Conservation (phyloP, 2,797 vertebrate genomes). For the Cossypha niveicapilla region DNA sequence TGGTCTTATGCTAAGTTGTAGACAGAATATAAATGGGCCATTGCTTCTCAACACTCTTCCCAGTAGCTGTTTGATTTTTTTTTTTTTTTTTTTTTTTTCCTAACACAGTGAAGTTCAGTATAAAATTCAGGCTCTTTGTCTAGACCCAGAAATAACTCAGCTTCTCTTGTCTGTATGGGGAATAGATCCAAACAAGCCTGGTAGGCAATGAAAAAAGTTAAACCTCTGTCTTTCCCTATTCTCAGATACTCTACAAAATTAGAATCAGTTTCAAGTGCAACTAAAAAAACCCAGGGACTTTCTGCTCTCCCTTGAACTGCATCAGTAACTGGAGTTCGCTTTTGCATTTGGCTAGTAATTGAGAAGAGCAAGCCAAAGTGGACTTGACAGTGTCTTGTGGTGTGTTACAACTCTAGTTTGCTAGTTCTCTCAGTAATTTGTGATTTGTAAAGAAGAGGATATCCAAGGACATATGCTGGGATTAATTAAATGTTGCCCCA, state of each 20-base stretch:
- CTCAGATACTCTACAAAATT: neutral
- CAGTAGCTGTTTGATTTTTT: neutral
- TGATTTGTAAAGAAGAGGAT: neutral
- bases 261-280: neutral
- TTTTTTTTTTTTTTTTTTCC: neutral
- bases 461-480: neutral
- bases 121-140: neutral
- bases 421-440: neutral
- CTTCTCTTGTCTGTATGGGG: neutral
- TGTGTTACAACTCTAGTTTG: neutral
- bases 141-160: neutral
- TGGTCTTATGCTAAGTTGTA: slow-evolving; percentile 21
- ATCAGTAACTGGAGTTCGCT: neutral
- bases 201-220: neutral
- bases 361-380: neutral
- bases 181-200: neutral
- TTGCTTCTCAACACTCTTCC: neutral
- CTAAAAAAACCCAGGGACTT: neutral
- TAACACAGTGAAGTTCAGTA: neutral
- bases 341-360: neutral
- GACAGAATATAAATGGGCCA: slow-evolving; percentile 15
- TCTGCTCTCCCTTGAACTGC: neutral
- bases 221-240: neutral
- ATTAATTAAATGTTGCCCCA: neutral
- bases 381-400: neutral